Conservation (phyloP, 2,113 vertebrate species). For the Aix galericulata region DNA sequence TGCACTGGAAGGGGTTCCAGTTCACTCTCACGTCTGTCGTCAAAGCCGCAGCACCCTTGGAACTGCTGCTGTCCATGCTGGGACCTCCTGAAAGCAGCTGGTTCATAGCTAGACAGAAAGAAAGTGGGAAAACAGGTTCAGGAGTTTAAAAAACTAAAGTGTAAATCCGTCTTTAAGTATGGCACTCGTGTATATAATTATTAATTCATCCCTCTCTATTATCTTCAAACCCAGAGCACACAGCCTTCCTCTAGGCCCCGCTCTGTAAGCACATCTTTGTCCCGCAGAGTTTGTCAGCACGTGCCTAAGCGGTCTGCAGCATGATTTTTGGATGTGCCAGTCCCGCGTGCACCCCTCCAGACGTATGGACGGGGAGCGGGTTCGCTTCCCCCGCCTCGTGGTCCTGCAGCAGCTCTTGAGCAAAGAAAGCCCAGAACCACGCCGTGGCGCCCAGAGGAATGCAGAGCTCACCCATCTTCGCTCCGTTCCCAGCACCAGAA, state of each 20-base stretch:
- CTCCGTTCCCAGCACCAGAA: not conserved
- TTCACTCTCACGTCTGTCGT: not conserved
- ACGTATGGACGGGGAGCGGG: not conserved
- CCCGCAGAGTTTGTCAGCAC: constrained; percentile 17
- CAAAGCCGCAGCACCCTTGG: not conserved
- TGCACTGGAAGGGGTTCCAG: not conserved
- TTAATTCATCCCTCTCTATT: constrained; percentile 43
- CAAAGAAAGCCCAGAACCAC: not conserved
- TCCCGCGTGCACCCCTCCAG: not conserved
- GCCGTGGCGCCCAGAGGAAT: not conserved
- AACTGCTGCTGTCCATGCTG: not conserved
- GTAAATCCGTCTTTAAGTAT: constrained; percentile 26
- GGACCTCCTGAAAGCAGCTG: not conserved
- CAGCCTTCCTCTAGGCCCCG: constrained; percentile 48
- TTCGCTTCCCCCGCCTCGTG: not conserved
- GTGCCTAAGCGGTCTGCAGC: constrained; percentile 13
- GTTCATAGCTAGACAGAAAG: not conserved
- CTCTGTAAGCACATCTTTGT: constrained; percentile 30
- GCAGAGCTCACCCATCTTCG: not conserved
- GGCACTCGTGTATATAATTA: constrained; percentile 1
- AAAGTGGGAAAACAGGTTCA: not conserved
- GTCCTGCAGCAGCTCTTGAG: not conserved
- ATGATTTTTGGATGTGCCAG: not conserved
- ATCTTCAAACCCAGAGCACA: constrained; percentile 6
- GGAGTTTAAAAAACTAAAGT: not conserved